These are phyloP conservation scores for Incurvaria masculella DNA, from an alignment of 2,888 invertebrate genomes.

Conservation along the genomic window DNA sequence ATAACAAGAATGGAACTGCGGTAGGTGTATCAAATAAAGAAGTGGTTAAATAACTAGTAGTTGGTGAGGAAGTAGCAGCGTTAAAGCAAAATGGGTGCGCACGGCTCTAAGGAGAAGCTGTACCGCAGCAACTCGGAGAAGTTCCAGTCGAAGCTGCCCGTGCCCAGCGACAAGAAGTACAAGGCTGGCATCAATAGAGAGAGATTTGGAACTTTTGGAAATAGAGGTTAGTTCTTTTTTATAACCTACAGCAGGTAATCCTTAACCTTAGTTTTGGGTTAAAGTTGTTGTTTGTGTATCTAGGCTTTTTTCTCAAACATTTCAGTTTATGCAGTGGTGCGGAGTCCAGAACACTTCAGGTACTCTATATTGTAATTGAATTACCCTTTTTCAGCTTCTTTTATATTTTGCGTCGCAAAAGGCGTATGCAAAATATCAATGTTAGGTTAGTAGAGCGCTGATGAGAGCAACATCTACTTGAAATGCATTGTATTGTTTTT, in stretches of 20 bases:
- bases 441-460: too few relatives aligned
- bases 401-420: too few relatives aligned
- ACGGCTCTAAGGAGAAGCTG: constrained; percentile 73
- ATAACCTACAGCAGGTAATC: neutral
- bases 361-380: too few relatives aligned
- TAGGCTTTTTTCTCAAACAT: neutral
- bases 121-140: constrained; percentile 63
- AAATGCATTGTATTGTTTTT: too few relatives aligned
- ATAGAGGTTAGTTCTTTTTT: constrained; percentile 52
- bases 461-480: too few relatives aligned
- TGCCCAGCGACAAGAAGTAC: constrained; percentile 55
- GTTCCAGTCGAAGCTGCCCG: constrained; percentile 53
- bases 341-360: too few relatives aligned
- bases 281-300: neutral
- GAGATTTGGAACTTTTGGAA: constrained; percentile 67
- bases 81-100: constrained; percentile 63
- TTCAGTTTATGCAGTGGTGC: neutral
- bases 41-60: neutral
- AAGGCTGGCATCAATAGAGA: constrained; percentile 62
- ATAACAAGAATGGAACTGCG: neutral
- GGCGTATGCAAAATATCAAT: too few relatives aligned
- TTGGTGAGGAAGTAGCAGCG: constrained; percentile 11
- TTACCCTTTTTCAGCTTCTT: too few relatives aligned
- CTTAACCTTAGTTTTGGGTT: constrained; percentile 1
- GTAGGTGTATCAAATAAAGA: neutral